Evolutionary conservation across 2,113 vertebrate species (phyloP), one percentile per base, ranked within the genome.

Genomic region (Takifugu flavidus): DNA sequence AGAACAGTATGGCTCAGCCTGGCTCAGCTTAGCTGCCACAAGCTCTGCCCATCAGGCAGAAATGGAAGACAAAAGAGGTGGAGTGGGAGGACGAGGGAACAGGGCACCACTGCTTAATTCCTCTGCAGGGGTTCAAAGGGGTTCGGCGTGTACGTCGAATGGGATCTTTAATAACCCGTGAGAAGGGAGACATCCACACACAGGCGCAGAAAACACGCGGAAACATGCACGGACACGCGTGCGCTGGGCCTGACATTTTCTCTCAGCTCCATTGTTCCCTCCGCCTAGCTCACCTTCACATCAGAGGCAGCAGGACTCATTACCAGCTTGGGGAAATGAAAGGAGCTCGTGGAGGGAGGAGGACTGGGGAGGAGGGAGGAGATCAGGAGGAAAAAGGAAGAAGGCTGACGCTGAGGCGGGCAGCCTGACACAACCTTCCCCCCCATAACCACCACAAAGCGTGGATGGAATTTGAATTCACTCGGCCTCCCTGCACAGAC

Each of bases 221-320:
- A 53, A 52, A 52, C 31, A 25, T 5, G 25, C 59, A 54, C 34
- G 31, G 8, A 13, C 1, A 42, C 49, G 49, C 8, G 62, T 78
- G 75, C 65, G 58, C 62, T 3, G 6, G 60, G 58, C 67, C 61
- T 90, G 88, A 89, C 88, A 89, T 90, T 90, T 86, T 86, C 84
- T 85, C 81, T 86, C 75, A 78, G 74, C 83, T 82, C 73, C 82
- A 88, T 85, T 86, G 87, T 88, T 89, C 81, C 71, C 80, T 86
- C 55, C 42, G 75, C 86, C 80, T 78, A 67, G 75, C 86, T 90
- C 88, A 90, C 86, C 87, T 90, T 89, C 86, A 88, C 83, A 87
- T 88, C 82, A 82, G 83, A 89, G 82, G 88, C 84, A 86, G 80
- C 77, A 78, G 82, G 79, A 84, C 87, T 90, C 86, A 89, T 87